These are phyloP conservation scores for Elmis aenea DNA, from an alignment of 2,888 invertebrate species.

Conservation along the genomic window DNA sequence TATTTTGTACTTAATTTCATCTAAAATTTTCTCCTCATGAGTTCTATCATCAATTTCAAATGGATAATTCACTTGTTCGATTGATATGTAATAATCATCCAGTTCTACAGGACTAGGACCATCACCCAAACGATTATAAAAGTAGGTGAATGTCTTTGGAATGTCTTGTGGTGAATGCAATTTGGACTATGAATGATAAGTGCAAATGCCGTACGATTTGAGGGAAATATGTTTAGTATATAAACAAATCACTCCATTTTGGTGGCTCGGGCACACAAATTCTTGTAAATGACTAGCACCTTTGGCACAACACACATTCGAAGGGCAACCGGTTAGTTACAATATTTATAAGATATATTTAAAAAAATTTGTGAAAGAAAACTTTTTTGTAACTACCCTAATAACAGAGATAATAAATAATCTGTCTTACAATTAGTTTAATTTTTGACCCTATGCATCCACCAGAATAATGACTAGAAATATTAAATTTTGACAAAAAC, in stretches of 20 bases:
- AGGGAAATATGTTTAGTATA: constrained; percentile 22
- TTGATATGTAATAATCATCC: constrained; percentile 42
- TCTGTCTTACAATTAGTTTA: no score
- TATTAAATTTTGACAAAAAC: no score
- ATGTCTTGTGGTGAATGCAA: constrained; percentile 5
- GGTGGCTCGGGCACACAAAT: not conserved
- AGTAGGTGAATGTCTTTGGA: constrained; percentile 1
- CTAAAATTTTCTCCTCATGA: constrained; percentile 46
- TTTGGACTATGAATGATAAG: constrained; percentile 30
- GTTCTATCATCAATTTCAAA: constrained; percentile 44
- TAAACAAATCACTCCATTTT: not conserved
- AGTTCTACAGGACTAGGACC: constrained; percentile 17
- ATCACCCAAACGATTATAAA: constrained; percentile 16
- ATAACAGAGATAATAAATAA: no score
- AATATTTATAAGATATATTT: no score
- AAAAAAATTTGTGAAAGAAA: no score
- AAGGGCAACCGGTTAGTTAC: no score
- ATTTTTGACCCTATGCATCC: no score
- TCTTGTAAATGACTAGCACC: not conserved
- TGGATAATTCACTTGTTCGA: constrained; percentile 52
- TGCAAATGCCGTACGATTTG: constrained; percentile 38
- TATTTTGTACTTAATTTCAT: constrained; percentile 45
- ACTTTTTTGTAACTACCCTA: no score
- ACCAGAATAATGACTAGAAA: no score
- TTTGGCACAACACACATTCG: not conserved